phyloP scores from a whole-genome alignment of 2,888 invertebrate species.

The Nowickia ferox region DNA sequence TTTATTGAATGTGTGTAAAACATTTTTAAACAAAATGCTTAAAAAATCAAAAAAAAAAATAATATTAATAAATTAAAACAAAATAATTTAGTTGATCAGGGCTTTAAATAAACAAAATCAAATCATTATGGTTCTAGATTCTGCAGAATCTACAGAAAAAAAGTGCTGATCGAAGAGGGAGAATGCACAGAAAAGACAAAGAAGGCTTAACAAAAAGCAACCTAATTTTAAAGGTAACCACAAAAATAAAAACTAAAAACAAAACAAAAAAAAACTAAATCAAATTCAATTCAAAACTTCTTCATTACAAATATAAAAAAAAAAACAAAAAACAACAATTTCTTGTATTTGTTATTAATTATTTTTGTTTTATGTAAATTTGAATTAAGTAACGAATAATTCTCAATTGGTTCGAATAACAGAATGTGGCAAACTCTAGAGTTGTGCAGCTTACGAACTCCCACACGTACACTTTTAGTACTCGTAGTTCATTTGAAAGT shows the following conservation, averaged over 20 bases:
- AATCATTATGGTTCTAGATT: constrained; percentile 91
- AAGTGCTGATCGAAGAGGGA: constrained; percentile 98
- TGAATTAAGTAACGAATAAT: constrained; percentile 17
- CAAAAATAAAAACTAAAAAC: constrained; percentile 69
- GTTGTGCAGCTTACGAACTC: not conserved
- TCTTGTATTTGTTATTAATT: constrained; percentile 71
- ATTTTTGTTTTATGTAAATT: constrained; percentile 73
- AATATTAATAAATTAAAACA: constrained; percentile 70
- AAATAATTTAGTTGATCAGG: constrained; percentile 81
- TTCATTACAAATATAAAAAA: constrained; percentile 53
- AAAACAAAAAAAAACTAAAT: constrained; percentile 73
- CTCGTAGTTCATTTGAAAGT: not conserved
- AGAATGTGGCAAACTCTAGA: constrained; percentile 52
- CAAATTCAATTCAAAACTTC: constrained; percentile 72
- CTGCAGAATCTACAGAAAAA: constrained; percentile 99
- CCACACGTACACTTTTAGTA: not conserved
- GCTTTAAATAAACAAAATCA: constrained; percentile 79
- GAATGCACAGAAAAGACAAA: constrained; percentile 97
- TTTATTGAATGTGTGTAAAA: constrained; percentile 68
- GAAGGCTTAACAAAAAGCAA: constrained; percentile 98
- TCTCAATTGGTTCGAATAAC: constrained; percentile 47
- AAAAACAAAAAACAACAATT: constrained; percentile 70
- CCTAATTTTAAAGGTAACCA: constrained; percentile 98
- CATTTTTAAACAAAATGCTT: constrained; percentile 30
- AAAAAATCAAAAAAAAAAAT: constrained; percentile 23